These are phyloP conservation scores for Temnopleurus reevesii DNA, from an alignment of 53 echinoderm and acorn worm genomes.

Conservation along the genomic window DNA sequence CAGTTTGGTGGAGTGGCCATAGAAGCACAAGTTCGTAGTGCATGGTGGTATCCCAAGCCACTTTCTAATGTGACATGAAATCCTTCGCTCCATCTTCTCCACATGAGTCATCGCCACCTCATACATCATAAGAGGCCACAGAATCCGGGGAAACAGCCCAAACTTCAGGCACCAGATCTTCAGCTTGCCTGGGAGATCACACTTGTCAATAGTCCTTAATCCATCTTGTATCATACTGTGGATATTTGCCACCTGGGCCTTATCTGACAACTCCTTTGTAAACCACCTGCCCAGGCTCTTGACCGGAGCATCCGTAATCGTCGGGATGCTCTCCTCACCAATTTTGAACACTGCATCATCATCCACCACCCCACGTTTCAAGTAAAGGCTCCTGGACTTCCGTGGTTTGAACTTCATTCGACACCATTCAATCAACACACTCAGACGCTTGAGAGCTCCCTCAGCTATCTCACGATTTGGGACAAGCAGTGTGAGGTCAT, in stretches of 20 bases:
- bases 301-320: no score
- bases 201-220: no score
- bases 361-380: no score
- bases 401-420: neutral
- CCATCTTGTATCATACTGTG: no score
- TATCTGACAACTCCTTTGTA: no score
- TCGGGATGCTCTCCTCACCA: no score
- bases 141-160: conserved; percentile 34
- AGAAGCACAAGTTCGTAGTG: neutral
- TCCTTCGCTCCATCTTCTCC: neutral
- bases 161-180: conserved; percentile 31
- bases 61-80: neutral
- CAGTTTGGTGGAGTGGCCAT: neutral
- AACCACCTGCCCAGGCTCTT: no score
- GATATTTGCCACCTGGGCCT: no score
- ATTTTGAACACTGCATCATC: no score
- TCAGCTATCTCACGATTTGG: neutral
- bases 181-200: conserved; percentile 36
- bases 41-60: neutral
- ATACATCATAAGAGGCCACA: conserved; percentile 20
- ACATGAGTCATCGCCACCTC: neutral
- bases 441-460: neutral
- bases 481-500: neutral
- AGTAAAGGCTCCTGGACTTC: neutral
- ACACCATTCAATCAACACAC: neutral